phyloP scores from a whole-genome alignment of 1,140 invertebrate genomes.

The Camponotus vicinus region DNA sequence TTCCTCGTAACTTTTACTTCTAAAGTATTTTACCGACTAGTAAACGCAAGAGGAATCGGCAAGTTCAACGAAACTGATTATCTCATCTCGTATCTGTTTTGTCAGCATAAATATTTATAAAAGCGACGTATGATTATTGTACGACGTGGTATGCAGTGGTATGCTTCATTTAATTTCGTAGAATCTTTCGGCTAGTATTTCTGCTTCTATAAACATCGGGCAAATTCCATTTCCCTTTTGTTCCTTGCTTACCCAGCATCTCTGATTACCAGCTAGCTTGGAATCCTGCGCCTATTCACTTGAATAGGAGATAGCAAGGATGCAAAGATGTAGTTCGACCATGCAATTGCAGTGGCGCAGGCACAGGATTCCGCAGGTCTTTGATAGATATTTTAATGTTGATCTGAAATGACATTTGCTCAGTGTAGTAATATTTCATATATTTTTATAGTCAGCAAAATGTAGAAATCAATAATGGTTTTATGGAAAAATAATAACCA shows the following conservation, averaged over 20 bases:
- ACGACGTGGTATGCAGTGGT: too few relatives aligned
- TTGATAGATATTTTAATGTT: neutral
- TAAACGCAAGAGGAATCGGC: neutral
- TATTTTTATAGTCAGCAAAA: neutral
- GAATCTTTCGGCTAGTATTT: conserved; percentile 60
- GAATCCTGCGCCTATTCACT: conserved; percentile 60
- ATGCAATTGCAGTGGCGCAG: conserved; percentile 59
- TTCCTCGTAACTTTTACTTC: neutral
- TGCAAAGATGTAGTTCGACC: conserved; percentile 6
- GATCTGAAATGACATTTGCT: neutral
- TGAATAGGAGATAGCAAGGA: conserved; percentile 49
- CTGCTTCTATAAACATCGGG: conserved; percentile 58
- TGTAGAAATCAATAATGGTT: neutral
- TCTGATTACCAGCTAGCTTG: conserved; percentile 70
- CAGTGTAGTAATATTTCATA: neutral
- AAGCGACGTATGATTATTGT: neutral
- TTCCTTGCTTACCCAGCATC: conserved; percentile 62
- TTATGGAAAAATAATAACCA: neutral
- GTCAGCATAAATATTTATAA: conserved; percentile 13
- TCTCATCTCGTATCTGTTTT: neutral
- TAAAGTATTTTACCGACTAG: neutral
- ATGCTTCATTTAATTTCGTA: conserved; percentile 31
- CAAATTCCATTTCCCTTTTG: conserved; percentile 59
- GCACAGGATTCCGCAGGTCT: neutral
- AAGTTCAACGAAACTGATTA: neutral